A percentile compares a stretch with the other conserved stretches of the same genome.
These are phyloP conservation scores for Anoplius nigerrimus DNA, from an alignment of 2,888 invertebrate genomes.

Conservation along the genomic window DNA sequence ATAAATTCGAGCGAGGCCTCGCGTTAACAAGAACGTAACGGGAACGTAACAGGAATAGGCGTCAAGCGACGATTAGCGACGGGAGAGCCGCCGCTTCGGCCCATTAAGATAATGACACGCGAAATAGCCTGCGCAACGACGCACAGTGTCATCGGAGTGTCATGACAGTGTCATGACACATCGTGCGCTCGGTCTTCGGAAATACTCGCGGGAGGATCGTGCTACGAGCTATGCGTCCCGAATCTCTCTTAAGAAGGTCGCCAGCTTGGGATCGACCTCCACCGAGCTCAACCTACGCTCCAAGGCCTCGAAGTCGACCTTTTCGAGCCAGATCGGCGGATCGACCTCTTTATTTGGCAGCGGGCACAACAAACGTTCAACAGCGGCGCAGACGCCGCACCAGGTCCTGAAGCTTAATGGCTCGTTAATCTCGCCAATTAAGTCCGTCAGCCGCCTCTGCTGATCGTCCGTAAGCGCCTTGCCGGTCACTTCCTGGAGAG, in stretches of 20 bases:
- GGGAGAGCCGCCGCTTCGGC: too few species aligned
- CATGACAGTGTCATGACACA: too few species aligned
- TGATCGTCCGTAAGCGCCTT: slow-evolving; percentile 78
- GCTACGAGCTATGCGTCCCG: slow-evolving; percentile 33
- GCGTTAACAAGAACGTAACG: too few species aligned
- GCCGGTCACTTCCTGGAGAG: slow-evolving; percentile 80
- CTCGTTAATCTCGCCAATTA: slow-evolving; percentile 76
- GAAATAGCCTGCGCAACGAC: too few species aligned
- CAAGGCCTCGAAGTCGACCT: slow-evolving; percentile 65
- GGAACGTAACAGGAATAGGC: too few species aligned
- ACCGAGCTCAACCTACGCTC: slow-evolving; percentile 59
- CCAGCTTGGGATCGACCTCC: slow-evolving; percentile 50
- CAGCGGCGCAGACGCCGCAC: slow-evolving; percentile 87
- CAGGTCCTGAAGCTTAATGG: slow-evolving; percentile 84
- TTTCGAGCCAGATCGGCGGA: slow-evolving; percentile 76
- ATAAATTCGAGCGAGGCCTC: too few species aligned
- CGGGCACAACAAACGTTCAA: slow-evolving; percentile 83
- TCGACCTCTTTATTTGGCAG: slow-evolving; percentile 79
- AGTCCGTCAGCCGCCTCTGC: slow-evolving; percentile 73
- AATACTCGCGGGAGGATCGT: too few species aligned
- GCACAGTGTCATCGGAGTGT: too few species aligned
- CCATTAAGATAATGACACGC: too few species aligned
- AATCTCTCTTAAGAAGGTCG: slow-evolving; percentile 61
- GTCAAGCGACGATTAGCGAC: too few species aligned
- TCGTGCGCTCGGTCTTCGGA: too few species aligned